phyloP scores from a whole-genome alignment of 2,888 invertebrate species.

The Lutraria lutraria region DNA sequence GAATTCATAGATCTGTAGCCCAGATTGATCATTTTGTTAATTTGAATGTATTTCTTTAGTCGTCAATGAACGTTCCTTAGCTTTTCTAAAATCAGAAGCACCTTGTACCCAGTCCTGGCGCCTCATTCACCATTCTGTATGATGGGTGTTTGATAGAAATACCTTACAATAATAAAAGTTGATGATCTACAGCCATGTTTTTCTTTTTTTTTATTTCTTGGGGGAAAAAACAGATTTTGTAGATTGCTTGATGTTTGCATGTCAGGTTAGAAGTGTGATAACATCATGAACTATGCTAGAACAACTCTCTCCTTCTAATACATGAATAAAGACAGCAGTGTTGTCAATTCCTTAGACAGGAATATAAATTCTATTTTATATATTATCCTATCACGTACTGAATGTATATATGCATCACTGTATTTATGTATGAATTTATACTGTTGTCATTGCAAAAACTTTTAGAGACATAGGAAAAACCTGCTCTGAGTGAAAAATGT shows the following conservation, averaged over 20 bases:
- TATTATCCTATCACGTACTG: not conserved
- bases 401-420: not conserved
- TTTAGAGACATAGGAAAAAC: not conserved
- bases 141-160: not conserved
- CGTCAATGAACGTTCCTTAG: not conserved
- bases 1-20: too few species aligned
- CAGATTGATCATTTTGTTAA: too few species aligned
- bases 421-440: not conserved
- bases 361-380: not conserved
- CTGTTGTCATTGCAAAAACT: not conserved
- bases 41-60: too few species aligned
- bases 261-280: constrained; percentile 3
- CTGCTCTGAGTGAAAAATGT: too few species aligned
- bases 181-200: constrained; percentile 3
- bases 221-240: not conserved
- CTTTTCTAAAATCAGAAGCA: not conserved
- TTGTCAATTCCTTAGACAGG: constrained; percentile 27
- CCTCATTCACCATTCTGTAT: not conserved
- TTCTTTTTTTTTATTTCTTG: not conserved
- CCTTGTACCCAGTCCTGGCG: not conserved
- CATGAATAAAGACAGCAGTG: constrained; percentile 34
- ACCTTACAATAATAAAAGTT: not conserved
- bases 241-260: not conserved
- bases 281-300: constrained; percentile 5
- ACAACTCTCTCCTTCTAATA: not conserved